Evolutionary conservation across 2,797 vertebrate species (phyloP).

Genomic region (Chaetodon trifasciatus): DNA sequence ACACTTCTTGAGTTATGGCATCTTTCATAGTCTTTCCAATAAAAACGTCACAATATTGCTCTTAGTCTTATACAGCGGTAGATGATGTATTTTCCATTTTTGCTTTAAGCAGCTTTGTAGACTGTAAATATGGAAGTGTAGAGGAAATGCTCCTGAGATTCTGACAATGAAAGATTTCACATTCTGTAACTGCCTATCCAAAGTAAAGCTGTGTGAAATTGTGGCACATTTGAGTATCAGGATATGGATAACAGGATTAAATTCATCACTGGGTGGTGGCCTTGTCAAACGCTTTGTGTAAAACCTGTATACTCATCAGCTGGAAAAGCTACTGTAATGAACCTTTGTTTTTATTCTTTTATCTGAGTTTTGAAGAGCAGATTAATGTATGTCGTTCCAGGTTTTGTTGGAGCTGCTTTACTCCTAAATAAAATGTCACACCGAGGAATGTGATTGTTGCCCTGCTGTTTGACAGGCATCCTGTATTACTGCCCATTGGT

Average conservation of each 20-base stretch:
- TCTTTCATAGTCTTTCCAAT: constrained; percentile 66
- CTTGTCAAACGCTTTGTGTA: constrained; percentile 11
- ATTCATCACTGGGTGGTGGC: constrained; percentile 11
- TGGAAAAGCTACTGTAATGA: constrained; percentile 23
- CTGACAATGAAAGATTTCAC: constrained; percentile 21
- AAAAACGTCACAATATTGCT: constrained; percentile 72
- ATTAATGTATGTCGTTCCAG: constrained; percentile 7
- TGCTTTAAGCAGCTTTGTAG: constrained; percentile 33
- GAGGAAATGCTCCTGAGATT: constrained; percentile 39
- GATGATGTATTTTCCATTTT: constrained; percentile 51
- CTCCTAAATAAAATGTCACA: constrained; percentile 29
- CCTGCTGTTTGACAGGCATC: constrained; percentile 18
- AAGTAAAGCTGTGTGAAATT: constrained; percentile 22
- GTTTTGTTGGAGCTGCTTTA: neutral
- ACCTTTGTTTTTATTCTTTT: neutral
- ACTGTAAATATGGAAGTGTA: constrained; percentile 36
- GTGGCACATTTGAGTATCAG: constrained; percentile 8
- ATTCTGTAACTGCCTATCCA: constrained; percentile 25
- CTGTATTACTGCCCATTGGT: constrained; percentile 18
- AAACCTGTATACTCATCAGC: constrained; percentile 22
- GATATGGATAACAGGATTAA: constrained; percentile 22
- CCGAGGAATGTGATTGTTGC: constrained; percentile 14
- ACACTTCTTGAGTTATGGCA: constrained; percentile 66
- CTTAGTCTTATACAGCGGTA: constrained; percentile 49
- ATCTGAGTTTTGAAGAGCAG: neutral